These are phyloP conservation scores for Papilio polytes DNA, from an alignment of 1,140 invertebrate genomes.

Conservation along the genomic window DNA sequence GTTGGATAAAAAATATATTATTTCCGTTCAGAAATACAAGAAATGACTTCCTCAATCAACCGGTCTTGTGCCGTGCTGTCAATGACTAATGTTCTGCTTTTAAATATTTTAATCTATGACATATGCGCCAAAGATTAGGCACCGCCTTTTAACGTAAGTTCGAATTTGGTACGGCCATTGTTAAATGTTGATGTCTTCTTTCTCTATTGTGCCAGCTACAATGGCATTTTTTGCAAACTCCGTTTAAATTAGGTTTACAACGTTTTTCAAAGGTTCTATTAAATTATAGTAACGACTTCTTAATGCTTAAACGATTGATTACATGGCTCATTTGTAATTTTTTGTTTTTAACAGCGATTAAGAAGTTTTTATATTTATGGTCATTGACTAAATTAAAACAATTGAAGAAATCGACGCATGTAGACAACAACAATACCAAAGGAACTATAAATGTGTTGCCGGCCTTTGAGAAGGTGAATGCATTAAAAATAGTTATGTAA, in stretches of 20 bases:
- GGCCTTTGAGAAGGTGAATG: too few species aligned
- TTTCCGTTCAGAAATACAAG: conserved; percentile 76
- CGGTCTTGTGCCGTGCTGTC: conserved; percentile 50
- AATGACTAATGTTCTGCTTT: conserved; percentile 75
- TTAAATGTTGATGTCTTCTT: conserved; percentile 79
- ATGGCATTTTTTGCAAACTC: conserved; percentile 73
- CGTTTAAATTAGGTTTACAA: conserved; percentile 74
- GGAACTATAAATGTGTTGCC: too few species aligned
- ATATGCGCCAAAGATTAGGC: conserved; percentile 75
- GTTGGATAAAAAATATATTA: conserved; percentile 72
- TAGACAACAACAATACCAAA: too few species aligned
- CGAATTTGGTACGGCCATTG: conserved; percentile 70
- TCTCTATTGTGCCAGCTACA: conserved; percentile 79
- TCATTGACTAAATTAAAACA: not conserved
- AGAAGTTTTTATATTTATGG: too few species aligned
- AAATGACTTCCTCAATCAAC: conserved; percentile 83
- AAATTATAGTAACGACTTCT: conserved; percentile 67
- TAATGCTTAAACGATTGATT: conserved; percentile 54
- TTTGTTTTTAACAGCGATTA: too few species aligned
- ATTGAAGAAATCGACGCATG: too few species aligned
- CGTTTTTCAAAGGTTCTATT: conserved; percentile 59
- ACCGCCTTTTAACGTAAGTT: conserved; percentile 70
- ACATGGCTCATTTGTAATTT: not conserved
- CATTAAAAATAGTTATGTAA: too few species aligned
- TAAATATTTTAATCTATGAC: conserved; percentile 79